A percentile compares a stretch with the other conserved stretches of the same genome.
Evolutionary conservation across 2,888 invertebrate genomes (phyloP).

Genomic region (Noctuana brunneofusca): DNA sequence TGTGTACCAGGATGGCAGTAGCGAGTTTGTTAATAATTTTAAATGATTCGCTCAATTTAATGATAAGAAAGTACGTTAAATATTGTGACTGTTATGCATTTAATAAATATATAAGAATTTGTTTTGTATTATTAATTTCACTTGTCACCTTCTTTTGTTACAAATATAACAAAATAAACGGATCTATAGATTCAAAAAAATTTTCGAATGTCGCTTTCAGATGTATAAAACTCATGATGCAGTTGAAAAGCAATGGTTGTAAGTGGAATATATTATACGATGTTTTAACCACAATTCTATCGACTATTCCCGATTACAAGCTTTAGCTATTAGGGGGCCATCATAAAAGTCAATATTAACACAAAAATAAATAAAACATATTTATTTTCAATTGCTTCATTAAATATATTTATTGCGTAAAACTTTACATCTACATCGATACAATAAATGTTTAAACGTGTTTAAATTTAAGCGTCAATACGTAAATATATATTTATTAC

Average conservation of each 20-base stretch:
- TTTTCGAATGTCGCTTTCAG: too few species aligned
- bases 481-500: not conserved
- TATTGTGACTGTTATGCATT: conserved; percentile 66
- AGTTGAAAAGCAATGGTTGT: too few species aligned
- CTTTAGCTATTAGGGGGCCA: too few species aligned
- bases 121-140: conserved; percentile 25
- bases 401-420: conserved; percentile 31
- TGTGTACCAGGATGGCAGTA: not conserved
- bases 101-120: conserved; percentile 60
- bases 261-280: too few species aligned
- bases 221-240: too few species aligned
- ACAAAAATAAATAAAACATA: conserved; percentile 9
- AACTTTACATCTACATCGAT: conserved; percentile 5
- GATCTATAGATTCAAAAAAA: too few species aligned
- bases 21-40: conserved; percentile 11
- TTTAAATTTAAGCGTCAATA: conserved; percentile 8
- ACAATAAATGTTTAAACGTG: conserved; percentile 20
- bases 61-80: conserved; percentile 48
- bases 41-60: conserved; percentile 46
- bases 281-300: too few species aligned
- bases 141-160: too few species aligned
- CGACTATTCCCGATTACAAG: too few species aligned
- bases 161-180: too few species aligned
- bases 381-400: conserved; percentile 5
- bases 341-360: too few species aligned